Evolutionary conservation across 2,888 invertebrate species (phyloP), one percentile per base, ranked within the genome.

Genomic region (Helleia helle): DNA sequence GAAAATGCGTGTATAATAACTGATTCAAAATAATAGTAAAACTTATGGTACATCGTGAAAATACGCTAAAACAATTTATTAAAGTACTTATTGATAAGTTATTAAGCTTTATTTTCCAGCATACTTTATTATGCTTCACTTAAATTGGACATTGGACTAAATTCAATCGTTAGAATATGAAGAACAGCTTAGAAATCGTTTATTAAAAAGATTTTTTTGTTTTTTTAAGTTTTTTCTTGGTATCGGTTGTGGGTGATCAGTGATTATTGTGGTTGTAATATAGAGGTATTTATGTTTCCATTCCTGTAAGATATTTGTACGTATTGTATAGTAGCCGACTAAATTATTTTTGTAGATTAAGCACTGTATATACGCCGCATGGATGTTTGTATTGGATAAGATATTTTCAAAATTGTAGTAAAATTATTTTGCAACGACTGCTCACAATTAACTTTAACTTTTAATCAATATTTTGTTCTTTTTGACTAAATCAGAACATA

Each of bases 301-400:
- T 38, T 11, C 46, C 53, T 60, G 62, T 59, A 47, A 57, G 52
- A 46, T 56, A 39, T 14, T 67, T 77, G 72, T 77, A 79, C 66
- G 70, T 73, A 75, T 57, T 80, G 79, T 83, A 83, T 76, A 81
- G 75, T 65, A 66, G 66, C 75, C 66, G 64, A 74, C 58, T 83
- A 84, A 84, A 83, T 84, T 83, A 84, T 84, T 84, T 83, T 80
- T 83, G 68, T 83, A 81, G 83, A 54, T 43, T 83, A 79, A 79
- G 70, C 79, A 83, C 74, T 83, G 83, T 83, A 83, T 42, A 83
- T 80, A 80, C 44, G 55, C 65, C 73, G 76, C 72, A 51, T 80
- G 80, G 79, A 67, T 67, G 71, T 76, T 74, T 73, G 71, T 79
- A 71, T 62, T 40, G 49, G 56, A 48, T 74, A 71, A 69, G 59